Conservation (phyloP, 2,888 invertebrate genomes). For the Metallyticus violacea region DNA sequence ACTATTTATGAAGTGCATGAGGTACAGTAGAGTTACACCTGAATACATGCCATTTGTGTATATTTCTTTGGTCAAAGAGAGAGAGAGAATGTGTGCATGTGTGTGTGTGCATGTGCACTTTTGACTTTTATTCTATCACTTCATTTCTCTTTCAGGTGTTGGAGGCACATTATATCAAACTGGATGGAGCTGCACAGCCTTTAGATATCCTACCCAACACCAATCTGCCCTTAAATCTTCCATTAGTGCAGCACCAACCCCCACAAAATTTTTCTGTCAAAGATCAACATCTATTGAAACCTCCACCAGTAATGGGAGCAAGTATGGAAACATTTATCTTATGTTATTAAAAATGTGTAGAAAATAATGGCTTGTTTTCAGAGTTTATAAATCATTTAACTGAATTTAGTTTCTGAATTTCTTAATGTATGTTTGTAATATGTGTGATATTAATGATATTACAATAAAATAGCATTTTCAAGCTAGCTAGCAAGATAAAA, state of each 20-base stretch:
- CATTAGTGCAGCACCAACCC: slow-evolving; percentile 78
- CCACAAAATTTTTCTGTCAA: slow-evolving; percentile 84
- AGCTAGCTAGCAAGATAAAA: no score
- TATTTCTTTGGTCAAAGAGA: no score
- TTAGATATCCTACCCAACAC: slow-evolving; percentile 65
- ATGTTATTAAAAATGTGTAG: background rate
- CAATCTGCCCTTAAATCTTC: slow-evolving; percentile 80
- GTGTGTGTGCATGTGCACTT: background rate
- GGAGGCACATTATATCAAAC: slow-evolving; percentile 52
- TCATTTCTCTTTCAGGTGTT: slow-evolving; percentile 42
- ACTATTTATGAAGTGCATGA: no score
- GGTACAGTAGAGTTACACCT: no score
- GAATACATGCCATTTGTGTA: no score
- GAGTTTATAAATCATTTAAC: no score
- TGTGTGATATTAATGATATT: no score
- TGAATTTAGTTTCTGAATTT: no score
- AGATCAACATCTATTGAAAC: slow-evolving; percentile 90
- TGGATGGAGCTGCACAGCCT: slow-evolving; percentile 32
- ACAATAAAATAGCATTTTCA: no score
- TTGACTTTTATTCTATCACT: slow-evolving; percentile 1
- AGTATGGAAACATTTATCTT: slow-evolving; percentile 47
- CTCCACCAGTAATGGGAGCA: slow-evolving; percentile 86
- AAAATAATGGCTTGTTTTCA: background rate
- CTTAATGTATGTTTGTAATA: no score
- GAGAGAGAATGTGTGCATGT: background rate